These are phyloP conservation scores for Dromius quadrimaculatus DNA, from an alignment of 2,888 invertebrate species.

Conservation along the genomic window DNA sequence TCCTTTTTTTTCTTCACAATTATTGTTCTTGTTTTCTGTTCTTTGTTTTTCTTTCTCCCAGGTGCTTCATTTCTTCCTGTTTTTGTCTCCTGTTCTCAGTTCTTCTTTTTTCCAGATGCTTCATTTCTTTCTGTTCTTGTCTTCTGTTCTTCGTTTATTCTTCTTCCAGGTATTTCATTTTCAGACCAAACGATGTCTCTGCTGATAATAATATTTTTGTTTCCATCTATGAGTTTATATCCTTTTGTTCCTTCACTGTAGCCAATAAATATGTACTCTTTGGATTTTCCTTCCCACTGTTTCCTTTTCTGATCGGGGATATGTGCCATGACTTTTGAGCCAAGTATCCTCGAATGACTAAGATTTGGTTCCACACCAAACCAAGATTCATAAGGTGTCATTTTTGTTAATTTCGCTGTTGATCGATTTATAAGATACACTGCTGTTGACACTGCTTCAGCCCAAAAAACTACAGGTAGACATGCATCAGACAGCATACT, in stretches of 20 bases:
- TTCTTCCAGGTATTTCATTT: neutral
- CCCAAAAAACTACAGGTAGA: slow-evolving; percentile 55
- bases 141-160: neutral
- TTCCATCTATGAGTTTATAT: slow-evolving; percentile 50
- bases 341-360: slow-evolving; percentile 61
- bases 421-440: slow-evolving; percentile 56
- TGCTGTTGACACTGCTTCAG: slow-evolving; percentile 55
- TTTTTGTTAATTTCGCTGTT: slow-evolving; percentile 43
- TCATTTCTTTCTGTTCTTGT: neutral
- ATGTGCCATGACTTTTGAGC: slow-evolving; percentile 59
- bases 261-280: slow-evolving; percentile 51
- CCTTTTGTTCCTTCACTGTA: slow-evolving; percentile 54
- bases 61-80: too few species aligned
- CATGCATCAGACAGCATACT: slow-evolving; percentile 56
- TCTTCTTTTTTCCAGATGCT: neutral
- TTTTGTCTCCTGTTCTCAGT: neutral
- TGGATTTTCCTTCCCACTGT: slow-evolving; percentile 52
- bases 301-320: slow-evolving; percentile 58
- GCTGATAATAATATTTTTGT: slow-evolving; percentile 36
- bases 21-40: neutral
- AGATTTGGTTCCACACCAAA: slow-evolving; percentile 60
- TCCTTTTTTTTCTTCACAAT: neutral
- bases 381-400: slow-evolving; percentile 62
- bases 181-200: slow-evolving; percentile 52
- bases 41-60: neutral